Percentiles rank a stretch among this genome's conserved stretches.
Conservation (phyloP, 2,113 vertebrate species). For the Cephalophus harveyi region DNA sequence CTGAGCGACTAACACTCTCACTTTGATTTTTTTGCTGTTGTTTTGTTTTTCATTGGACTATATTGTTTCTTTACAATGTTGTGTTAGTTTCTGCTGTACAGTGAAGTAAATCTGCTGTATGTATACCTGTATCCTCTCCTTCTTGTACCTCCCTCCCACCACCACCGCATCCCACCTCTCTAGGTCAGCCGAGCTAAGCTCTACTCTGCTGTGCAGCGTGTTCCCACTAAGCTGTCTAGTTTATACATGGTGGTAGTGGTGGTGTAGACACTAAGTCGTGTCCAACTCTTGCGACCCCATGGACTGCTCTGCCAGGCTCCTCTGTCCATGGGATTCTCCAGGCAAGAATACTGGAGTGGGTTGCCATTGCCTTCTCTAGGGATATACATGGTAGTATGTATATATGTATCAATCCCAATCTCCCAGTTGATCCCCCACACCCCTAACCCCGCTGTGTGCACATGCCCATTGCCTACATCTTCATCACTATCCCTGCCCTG, state of each 20-base stretch:
- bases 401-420: not conserved
- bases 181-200: not conserved
- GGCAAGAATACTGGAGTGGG: not conserved
- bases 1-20: not conserved
- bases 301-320: not conserved
- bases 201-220: not conserved
- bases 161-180: not conserved
- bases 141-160: not conserved
- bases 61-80: no score
- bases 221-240: not conserved
- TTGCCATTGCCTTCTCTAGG: not conserved
- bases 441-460: not conserved
- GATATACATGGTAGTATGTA: not conserved
- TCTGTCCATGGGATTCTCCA: not conserved
- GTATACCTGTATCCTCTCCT: not conserved
- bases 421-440: not conserved
- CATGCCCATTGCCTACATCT: not conserved
- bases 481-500: not conserved
- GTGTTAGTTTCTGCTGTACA: not conserved
- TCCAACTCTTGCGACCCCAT: rapidly evolving
- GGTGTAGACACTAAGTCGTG: rapidly evolving
- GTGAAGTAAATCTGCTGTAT: not conserved
- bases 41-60: not conserved
- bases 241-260: not conserved
- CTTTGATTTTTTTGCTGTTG: not conserved